Conservation (phyloP, 2,797 vertebrate genomes). For the Rhinella marina region DNA sequence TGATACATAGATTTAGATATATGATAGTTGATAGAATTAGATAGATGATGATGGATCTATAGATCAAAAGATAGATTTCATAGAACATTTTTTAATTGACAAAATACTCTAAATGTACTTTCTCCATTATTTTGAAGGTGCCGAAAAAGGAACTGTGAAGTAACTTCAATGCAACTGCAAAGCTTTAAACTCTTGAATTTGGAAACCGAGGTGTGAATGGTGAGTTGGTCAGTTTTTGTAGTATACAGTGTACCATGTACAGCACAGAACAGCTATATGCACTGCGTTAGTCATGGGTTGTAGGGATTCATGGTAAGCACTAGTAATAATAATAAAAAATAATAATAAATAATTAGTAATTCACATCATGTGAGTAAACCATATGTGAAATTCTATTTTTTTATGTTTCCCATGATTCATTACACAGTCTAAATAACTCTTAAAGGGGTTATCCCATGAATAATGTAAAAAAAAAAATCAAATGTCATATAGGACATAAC, state of each 20-base stretch:
- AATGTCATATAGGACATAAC: too few relatives aligned
- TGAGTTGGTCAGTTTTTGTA: constrained; percentile 68
- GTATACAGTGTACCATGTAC: neutral
- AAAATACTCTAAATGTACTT: neutral
- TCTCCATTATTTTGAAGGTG: constrained; percentile 74
- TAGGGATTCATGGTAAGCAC: too few relatives aligned
- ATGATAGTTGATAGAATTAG: neutral
- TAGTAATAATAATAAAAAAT: too few relatives aligned
- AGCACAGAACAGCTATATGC: neutral
- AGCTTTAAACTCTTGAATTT: constrained; percentile 73
- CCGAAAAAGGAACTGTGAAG: constrained; percentile 81
- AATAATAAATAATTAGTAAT: too few relatives aligned
- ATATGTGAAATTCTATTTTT: too few relatives aligned
- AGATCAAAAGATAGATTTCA: neutral
- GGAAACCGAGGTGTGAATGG: constrained; percentile 81
- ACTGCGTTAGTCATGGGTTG: neutral
- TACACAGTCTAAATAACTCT: too few relatives aligned
- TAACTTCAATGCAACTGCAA: constrained; percentile 82
- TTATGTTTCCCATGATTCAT: too few relatives aligned
- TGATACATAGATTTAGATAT: neutral
- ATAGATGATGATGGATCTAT: neutral
- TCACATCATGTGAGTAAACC: too few relatives aligned
- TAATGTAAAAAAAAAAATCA: too few relatives aligned
- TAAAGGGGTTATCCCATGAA: too few relatives aligned
- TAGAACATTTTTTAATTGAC: neutral